Conservation (phyloP, 2,888 invertebrate genomes). For the Clunio marinus region DNA sequence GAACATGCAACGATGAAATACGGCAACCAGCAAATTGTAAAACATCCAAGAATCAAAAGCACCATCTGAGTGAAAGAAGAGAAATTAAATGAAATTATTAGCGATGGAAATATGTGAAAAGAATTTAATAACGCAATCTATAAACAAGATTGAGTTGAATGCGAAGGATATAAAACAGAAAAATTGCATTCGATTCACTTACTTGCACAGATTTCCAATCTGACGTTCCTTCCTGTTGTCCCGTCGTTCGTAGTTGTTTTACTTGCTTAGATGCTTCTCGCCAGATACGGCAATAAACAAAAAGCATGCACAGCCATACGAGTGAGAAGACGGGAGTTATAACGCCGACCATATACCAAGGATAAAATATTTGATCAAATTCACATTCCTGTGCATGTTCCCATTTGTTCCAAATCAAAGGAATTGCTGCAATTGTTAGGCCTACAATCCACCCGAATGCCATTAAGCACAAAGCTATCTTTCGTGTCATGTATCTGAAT, state of each 20-base stretch:
- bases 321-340: conserved; percentile 68
- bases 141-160: background rate
- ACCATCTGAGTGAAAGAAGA: conserved; percentile 64
- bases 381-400: conserved; percentile 60
- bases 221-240: conserved; percentile 55
- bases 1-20: conserved; percentile 66
- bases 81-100: background rate
- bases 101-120: background rate
- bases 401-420: conserved; percentile 77
- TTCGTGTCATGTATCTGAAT: conserved; percentile 66
- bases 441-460: conserved; percentile 65
- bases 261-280: conserved; percentile 70
- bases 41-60: conserved; percentile 70
- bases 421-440: conserved; percentile 62
- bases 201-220: conserved; percentile 77
- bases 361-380: conserved; percentile 60
- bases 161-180: background rate
- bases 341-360: conserved; percentile 52
- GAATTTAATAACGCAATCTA: no score
- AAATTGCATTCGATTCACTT: conserved; percentile 39
- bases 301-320: conserved; percentile 70
- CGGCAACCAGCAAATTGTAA: conserved; percentile 77
- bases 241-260: conserved; percentile 60
- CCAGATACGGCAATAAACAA: conserved; percentile 74
- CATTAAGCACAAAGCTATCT: conserved; percentile 61